A percentile compares a stretch with the other conserved stretches of the same genome.
Evolutionary conservation across 2,113 vertebrate species (phyloP).

Genomic region (Dendrocopos noguchii): DNA sequence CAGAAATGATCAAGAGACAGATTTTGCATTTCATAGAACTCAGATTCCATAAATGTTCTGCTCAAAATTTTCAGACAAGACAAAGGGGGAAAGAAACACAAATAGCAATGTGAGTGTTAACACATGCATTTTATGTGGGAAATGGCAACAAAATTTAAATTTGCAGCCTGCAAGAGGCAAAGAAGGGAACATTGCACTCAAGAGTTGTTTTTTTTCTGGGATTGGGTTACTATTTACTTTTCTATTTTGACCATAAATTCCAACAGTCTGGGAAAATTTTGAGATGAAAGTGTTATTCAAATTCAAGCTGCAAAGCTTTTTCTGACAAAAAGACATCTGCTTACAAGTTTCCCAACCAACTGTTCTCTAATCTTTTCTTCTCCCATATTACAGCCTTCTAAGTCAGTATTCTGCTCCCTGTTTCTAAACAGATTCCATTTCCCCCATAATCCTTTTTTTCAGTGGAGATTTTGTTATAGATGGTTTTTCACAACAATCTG

Average conservation of each 20-base stretch:
- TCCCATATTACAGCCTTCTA: background rate
- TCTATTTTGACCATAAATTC: background rate
- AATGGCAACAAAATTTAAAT: background rate
- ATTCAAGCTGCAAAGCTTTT: background rate
- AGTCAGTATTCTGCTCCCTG: background rate
- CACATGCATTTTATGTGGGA: background rate
- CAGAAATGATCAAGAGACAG: background rate
- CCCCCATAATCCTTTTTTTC: background rate
- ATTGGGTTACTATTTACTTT: background rate
- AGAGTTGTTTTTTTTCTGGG: background rate
- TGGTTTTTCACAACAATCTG: background rate
- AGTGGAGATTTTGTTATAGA: background rate
- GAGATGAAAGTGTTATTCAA: background rate
- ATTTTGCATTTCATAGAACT: background rate
- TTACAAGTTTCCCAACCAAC: conserved; percentile 8
- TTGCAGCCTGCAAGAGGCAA: background rate
- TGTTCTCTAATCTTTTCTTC: background rate
- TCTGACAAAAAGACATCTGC: conserved; percentile 8
- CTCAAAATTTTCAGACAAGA: background rate
- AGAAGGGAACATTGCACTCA: accelerated
- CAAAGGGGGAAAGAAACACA: background rate
- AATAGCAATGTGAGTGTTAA: background rate
- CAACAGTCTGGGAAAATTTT: background rate
- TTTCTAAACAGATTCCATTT: background rate
- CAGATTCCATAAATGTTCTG: background rate